These are phyloP conservation scores for Oxyruncus cristatus DNA, from an alignment of 2,113 vertebrate genomes.

Conservation along the genomic window DNA sequence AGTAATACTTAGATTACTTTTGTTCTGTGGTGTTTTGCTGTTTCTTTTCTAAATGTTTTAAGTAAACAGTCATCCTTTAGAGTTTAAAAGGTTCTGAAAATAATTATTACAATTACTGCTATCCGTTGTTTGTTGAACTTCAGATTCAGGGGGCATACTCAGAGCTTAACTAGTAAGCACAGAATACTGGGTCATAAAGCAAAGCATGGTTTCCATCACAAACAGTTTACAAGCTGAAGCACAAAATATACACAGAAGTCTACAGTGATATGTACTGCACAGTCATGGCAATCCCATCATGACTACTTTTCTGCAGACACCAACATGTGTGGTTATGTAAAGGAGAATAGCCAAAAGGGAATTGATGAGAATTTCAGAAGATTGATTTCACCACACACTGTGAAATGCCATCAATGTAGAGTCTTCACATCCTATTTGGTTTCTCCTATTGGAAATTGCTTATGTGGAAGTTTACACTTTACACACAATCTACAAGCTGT, in stretches of 20 bases:
- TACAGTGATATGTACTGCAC: not conserved
- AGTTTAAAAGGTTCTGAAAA: not conserved
- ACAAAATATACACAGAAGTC: not conserved
- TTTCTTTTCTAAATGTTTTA: not conserved
- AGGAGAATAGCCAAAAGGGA: accelerated
- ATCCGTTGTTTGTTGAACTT: not conserved
- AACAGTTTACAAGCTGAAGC: not conserved
- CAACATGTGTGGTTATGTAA: accelerated
- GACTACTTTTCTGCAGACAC: not conserved
- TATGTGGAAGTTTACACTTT: accelerated
- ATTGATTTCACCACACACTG: not conserved
- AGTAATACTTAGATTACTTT: not conserved
- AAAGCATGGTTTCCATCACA: not conserved
- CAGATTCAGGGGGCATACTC: not conserved
- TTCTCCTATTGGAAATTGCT: not conserved
- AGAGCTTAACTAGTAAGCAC: not conserved
- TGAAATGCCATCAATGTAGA: not conserved
- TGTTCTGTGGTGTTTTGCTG: not conserved
- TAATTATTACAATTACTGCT: not conserved
- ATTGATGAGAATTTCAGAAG: not conserved
- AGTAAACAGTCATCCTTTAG: not conserved
- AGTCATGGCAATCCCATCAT: not conserved
- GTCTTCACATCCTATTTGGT: not conserved
- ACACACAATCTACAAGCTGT: accelerated
- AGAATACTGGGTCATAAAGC: not conserved